These are phyloP conservation scores for Apamea anceps DNA, from an alignment of 2,888 invertebrate genomes.

Conservation along the genomic window DNA sequence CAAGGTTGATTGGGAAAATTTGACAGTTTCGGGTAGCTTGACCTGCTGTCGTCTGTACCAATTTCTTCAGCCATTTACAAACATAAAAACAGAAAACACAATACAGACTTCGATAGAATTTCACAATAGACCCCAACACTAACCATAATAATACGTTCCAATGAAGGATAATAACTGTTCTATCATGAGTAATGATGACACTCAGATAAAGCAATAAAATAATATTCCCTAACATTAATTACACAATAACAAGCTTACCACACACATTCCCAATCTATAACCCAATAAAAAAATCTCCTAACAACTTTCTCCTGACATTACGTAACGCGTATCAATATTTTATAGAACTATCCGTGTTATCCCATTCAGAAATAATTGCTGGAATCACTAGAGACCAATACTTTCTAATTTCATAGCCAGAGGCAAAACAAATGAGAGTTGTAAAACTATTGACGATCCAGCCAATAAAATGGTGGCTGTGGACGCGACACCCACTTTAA, in stretches of 20 bases:
- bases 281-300: constrained; percentile 72
- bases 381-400: constrained; percentile 73
- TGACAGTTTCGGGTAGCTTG: too few relatives aligned
- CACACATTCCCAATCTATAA: constrained; percentile 57
- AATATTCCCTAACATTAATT: constrained; percentile 37
- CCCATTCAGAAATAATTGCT: constrained; percentile 77
- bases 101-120: neutral
- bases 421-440: constrained; percentile 84
- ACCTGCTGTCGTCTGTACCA: too few relatives aligned
- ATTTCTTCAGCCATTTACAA: neutral
- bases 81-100: neutral
- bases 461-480: constrained; percentile 68
- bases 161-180: constrained; percentile 9
- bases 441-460: constrained; percentile 80
- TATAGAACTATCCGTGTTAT: constrained; percentile 71
- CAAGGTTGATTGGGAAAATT: too few relatives aligned
- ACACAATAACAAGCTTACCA: constrained; percentile 46
- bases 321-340: constrained; percentile 73
- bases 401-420: constrained; percentile 88
- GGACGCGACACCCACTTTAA: constrained; percentile 61
- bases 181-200: constrained; percentile 19
- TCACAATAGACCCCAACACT: neutral
- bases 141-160: neutral
- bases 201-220: constrained; percentile 51
- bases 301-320: constrained; percentile 80